Evolutionary conservation across 2,113 vertebrate species (phyloP).

Genomic region (Notechis scutatus): DNA sequence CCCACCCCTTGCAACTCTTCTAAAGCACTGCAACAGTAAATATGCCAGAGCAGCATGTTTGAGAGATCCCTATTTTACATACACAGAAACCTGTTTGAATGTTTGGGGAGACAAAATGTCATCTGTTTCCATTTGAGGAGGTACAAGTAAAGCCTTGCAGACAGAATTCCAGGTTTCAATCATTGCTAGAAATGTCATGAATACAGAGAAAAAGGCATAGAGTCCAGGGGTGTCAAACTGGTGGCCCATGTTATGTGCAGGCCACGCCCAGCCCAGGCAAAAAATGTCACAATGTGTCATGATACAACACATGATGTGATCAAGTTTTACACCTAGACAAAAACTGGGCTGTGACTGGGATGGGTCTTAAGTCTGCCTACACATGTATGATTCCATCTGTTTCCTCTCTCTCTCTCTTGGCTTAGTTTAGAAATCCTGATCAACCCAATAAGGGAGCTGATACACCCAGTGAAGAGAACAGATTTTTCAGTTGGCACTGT

Average conservation of each 20-base stretch:
- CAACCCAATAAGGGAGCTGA: conserved; percentile 68
- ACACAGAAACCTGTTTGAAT: conserved; percentile 30
- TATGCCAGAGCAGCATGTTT: not conserved
- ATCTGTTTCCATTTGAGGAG: conserved; percentile 44
- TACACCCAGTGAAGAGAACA: conserved; percentile 71
- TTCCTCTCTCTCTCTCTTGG: conserved; percentile 58
- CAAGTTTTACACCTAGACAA: conserved; percentile 9
- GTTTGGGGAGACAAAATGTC: conserved; percentile 45
- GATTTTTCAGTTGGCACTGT: conserved; percentile 75
- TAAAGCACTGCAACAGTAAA: conserved; percentile 3
- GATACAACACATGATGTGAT: too few species aligned
- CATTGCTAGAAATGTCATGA: conserved; percentile 65
- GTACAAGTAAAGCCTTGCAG: conserved; percentile 48
- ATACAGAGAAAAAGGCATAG: conserved; percentile 50
- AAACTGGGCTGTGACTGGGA: conserved; percentile 64
- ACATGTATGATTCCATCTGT: conserved; percentile 74
- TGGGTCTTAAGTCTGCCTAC: conserved; percentile 68
- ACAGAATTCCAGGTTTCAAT: conserved; percentile 58
- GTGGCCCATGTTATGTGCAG: too few species aligned
- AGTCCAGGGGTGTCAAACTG: too few species aligned
- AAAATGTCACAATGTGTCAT: too few species aligned
- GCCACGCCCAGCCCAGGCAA: too few species aligned
- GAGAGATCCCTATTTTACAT: not conserved
- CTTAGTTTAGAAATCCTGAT: conserved; percentile 68
- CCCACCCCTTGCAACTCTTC: not conserved